phyloP scores from a whole-genome alignment of 2,797 vertebrate genomes.

The Gallinago solitaria region DNA sequence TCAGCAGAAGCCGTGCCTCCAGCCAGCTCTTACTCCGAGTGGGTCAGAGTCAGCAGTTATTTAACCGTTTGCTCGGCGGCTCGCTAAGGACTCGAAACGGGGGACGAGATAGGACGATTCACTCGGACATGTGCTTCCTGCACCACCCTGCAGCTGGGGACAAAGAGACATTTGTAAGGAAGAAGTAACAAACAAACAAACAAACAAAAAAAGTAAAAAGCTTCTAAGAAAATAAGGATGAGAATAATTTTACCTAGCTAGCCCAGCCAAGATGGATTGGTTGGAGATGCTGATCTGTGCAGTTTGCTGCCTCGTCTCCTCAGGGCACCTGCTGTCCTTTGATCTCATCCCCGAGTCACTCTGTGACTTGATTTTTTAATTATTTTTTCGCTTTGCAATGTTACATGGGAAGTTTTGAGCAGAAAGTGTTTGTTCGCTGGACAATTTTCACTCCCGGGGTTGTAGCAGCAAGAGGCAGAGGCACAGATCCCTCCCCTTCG shows the following conservation, averaged over 20 bases:
- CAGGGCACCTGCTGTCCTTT: neutral
- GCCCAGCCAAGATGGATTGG: neutral
- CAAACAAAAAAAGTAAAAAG: neutral
- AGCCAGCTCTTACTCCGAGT: neutral
- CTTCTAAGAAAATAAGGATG: neutral
- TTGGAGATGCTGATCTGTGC: neutral
- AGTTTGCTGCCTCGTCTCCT: neutral
- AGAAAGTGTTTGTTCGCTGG: neutral
- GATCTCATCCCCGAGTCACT: neutral
- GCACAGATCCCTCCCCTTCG: neutral
- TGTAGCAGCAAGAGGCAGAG: neutral
- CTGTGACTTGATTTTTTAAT: neutral
- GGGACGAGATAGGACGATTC: neutral
- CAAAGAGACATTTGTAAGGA: neutral
- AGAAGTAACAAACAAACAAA: neutral
- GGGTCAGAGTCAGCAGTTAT: neutral
- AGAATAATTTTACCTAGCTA: neutral
- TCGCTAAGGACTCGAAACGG: fast-evolving
- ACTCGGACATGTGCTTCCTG: neutral
- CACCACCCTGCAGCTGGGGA: neutral
- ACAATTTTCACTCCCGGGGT: neutral
- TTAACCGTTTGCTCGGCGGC: neutral
- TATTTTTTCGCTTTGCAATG: neutral
- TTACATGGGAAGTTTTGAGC: neutral
- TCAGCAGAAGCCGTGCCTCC: conserved; percentile 7